These are phyloP conservation scores for Xylophagus ater DNA, from an alignment of 2,888 invertebrate genomes.

Conservation along the genomic window DNA sequence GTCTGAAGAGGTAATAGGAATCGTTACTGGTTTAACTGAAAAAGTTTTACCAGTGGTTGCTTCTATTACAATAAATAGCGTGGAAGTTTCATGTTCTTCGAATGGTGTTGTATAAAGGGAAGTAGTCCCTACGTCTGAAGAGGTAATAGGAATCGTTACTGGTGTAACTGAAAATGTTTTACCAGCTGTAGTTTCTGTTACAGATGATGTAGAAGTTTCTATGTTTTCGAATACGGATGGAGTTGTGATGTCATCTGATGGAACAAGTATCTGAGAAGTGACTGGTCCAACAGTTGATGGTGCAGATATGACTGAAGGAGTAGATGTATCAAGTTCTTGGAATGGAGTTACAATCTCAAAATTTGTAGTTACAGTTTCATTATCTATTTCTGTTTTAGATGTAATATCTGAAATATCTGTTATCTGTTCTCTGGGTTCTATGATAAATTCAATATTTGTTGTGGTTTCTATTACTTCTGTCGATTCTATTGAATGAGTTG, in stretches of 20 bases:
- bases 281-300: neutral
- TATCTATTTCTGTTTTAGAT: slow-evolving; percentile 12
- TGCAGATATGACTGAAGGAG: neutral
- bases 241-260: too few relatives aligned
- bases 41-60: too few relatives aligned
- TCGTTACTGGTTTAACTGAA: too few relatives aligned
- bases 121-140: too few relatives aligned
- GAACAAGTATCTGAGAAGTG: neutral
- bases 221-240: neutral
- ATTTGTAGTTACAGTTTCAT: slow-evolving; percentile 1
- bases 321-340: slow-evolving; percentile 6
- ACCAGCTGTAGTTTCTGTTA: neutral
- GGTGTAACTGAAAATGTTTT: neutral
- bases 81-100: too few relatives aligned
- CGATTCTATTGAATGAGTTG: neutral
- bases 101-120: too few relatives aligned
- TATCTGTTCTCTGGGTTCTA: neutral
- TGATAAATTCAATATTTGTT: neutral
- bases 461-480: slow-evolving; percentile 2
- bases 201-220: neutral
- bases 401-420: slow-evolving; percentile 12
- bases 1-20: too few relatives aligned
- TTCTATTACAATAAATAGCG: too few relatives aligned
- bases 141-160: too few relatives aligned
- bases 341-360: neutral